A percentile compares a stretch with the other conserved stretches of the same genome.
Conservation (phyloP, 2,797 vertebrate species). For the Botia kubotai region DNA sequence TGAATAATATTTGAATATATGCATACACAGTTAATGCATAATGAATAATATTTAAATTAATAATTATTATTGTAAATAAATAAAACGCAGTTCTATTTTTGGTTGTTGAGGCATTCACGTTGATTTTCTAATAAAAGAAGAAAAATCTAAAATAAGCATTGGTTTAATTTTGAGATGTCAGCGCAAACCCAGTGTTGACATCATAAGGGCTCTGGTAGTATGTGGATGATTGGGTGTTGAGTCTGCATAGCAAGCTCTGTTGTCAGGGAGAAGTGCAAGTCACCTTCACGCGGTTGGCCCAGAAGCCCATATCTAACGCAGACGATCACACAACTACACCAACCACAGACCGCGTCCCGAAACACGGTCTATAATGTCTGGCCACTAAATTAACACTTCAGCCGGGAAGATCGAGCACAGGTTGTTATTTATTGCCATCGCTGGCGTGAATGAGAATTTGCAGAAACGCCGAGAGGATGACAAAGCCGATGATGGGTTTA, state of each 20-base stretch:
- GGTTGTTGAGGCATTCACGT: too few species aligned
- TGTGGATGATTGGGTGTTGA: conserved; percentile 48
- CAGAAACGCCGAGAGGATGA: conserved; percentile 38
- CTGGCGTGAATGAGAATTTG: conserved; percentile 41
- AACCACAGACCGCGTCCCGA: conserved; percentile 43
- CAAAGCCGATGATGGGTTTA: conserved; percentile 62
- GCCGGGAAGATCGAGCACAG: background rate
- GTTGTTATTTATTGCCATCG: conserved; percentile 34
- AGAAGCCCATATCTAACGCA: conserved; percentile 47
- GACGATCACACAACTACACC: conserved; percentile 44
- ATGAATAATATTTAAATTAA: too few species aligned
- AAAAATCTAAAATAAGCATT: background rate
- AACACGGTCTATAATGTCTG: conserved; percentile 31
- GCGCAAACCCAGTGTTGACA: conserved; percentile 12
- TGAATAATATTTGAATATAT: too few species aligned
- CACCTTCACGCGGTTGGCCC: conserved; percentile 57
- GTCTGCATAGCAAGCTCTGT: conserved; percentile 49
- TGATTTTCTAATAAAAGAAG: background rate
- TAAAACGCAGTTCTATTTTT: too few species aligned
- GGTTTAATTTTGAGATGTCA: background rate
- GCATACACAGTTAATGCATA: too few species aligned
- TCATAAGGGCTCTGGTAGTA: conserved; percentile 26
- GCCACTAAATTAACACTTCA: conserved; percentile 20
- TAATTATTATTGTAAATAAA: too few species aligned
- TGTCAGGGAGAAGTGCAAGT: conserved; percentile 60